Evolutionary conservation across 64 coral and sea anemone species (phyloP).

Genomic region (Montipora foliosa): DNA sequence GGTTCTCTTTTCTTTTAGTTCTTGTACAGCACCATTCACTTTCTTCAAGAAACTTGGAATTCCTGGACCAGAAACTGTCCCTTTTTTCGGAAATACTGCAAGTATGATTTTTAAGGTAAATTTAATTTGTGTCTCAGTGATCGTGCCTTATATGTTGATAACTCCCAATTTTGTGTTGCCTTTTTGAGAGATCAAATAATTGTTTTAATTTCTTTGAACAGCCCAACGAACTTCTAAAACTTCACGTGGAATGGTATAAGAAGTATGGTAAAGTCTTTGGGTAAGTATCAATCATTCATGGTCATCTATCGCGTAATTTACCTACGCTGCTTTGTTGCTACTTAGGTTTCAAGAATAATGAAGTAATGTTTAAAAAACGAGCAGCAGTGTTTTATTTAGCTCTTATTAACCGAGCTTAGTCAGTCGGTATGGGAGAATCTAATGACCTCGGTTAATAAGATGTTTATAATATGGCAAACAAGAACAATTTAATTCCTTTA

Average conservation of each 20-base stretch:
- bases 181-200: neutral
- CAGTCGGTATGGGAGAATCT: too few species aligned
- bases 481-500: too few species aligned
- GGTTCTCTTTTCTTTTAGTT: neutral
- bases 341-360: too few species aligned
- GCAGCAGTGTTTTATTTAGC: too few species aligned
- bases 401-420: too few species aligned
- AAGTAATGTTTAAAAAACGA: too few species aligned
- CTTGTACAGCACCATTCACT: neutral
- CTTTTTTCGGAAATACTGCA: slow-evolving; percentile 13
- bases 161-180: too few species aligned
- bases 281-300: neutral
- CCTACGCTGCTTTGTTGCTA: too few species aligned
- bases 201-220: neutral
- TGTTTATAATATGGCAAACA: too few species aligned
- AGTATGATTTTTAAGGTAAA: neutral
- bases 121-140: neutral
- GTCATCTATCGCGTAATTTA: neutral
- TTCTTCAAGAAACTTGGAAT: slow-evolving; percentile 36
- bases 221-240: slow-evolving; percentile 1
- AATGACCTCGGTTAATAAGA: too few species aligned
- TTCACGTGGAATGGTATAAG: slow-evolving; percentile 17
- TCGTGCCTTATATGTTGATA: neutral
- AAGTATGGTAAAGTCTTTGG: slow-evolving; percentile 50
- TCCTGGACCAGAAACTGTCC: slow-evolving; percentile 3